Evolutionary conservation across 2,113 vertebrate genomes (phyloP).

Genomic region (Mustela nigripes): DNA sequence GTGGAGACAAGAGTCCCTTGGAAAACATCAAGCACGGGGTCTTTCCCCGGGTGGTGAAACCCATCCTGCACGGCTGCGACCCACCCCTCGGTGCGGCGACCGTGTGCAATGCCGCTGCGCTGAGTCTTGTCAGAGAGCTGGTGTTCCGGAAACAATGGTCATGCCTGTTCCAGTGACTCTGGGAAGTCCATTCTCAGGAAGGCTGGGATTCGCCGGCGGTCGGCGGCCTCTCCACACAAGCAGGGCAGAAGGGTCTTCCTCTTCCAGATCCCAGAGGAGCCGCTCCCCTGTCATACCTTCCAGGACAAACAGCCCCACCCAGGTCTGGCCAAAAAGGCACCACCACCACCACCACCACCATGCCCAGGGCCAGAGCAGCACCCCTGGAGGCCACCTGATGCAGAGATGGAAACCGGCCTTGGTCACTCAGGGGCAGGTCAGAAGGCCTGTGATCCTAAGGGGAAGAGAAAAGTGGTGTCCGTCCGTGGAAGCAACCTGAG

Average conservation of each 20-base stretch:
- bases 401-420: neutral
- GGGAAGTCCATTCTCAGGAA: neutral
- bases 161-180: neutral
- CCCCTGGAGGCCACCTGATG: neutral
- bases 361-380: neutral
- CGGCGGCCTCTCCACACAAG: neutral
- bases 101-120: neutral
- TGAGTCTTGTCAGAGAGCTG: neutral
- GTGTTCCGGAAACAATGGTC: neutral
- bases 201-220: neutral
- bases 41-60: neutral
- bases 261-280: neutral
- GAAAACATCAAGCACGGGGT: neutral
- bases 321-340: slow-evolving; percentile 15
- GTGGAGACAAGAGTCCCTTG: neutral
- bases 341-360: neutral
- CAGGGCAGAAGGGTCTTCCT: neutral
- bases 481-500: neutral
- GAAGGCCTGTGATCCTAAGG: neutral
- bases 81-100: neutral
- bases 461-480: neutral
- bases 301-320: neutral
- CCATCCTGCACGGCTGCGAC: neutral
- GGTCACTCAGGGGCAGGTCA: neutral
- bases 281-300: neutral